These are phyloP conservation scores for Sceloporus tristichus DNA, from an alignment of 2,113 vertebrate genomes.

Conservation along the genomic window DNA sequence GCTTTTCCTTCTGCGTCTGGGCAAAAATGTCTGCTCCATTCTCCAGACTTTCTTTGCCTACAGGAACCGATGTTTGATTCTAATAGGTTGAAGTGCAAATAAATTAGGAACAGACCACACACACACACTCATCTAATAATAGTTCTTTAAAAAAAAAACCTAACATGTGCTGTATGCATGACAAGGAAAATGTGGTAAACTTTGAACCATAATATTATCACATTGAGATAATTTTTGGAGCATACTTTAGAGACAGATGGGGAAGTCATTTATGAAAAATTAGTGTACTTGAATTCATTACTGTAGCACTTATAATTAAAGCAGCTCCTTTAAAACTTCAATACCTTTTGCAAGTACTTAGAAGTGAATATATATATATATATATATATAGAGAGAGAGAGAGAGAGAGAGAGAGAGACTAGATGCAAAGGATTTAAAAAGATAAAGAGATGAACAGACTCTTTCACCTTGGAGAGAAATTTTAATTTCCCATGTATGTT, in stretches of 20 bases:
- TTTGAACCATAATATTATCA: constrained; percentile 79
- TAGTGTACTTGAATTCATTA: constrained; percentile 85
- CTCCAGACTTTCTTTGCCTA: constrained; percentile 81
- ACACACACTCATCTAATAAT: constrained; percentile 49
- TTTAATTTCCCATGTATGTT: constrained; percentile 58
- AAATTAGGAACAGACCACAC: constrained; percentile 86
- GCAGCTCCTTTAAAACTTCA: constrained; percentile 77
- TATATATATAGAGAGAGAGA: not conserved
- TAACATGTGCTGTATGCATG: constrained; percentile 53
- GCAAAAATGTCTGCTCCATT: constrained; percentile 67
- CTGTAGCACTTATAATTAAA: constrained; percentile 81
- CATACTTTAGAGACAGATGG: constrained; percentile 84
- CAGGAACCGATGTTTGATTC: constrained; percentile 78
- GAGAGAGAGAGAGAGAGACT: constrained; percentile 14
- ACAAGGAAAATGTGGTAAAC: constrained; percentile 70
- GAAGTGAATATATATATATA: constrained; percentile 39
- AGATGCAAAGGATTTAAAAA: constrained; percentile 21
- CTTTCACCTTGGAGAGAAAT: constrained; percentile 33
- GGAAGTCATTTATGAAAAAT: constrained; percentile 82
- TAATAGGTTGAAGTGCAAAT: constrained; percentile 78
- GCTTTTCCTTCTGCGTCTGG: constrained; percentile 75
- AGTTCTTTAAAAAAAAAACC: constrained; percentile 38
- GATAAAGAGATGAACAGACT: constrained; percentile 24
- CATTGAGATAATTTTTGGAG: constrained; percentile 79
- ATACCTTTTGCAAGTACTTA: constrained; percentile 65